Percentiles rank a stretch among this genome's conserved stretches.
These are phyloP conservation scores for Ophion obscuratus DNA, from an alignment of 2,888 invertebrate species.

Conservation along the genomic window DNA sequence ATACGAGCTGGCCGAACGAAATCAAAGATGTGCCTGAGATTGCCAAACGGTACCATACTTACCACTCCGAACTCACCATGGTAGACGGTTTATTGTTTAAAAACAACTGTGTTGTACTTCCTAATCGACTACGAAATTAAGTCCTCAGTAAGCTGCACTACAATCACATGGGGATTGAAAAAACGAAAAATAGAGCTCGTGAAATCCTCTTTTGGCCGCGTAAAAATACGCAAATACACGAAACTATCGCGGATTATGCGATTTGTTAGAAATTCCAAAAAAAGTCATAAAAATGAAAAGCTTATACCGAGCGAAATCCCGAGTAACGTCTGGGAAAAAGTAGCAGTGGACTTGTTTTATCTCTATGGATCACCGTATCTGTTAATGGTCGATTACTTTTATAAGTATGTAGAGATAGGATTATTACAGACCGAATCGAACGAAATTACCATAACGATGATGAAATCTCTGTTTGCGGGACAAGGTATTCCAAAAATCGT, in stretches of 20 bases:
- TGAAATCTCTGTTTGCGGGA: slow-evolving; percentile 56
- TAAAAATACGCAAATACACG: slow-evolving; percentile 49
- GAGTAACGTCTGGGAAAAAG: slow-evolving; percentile 42
- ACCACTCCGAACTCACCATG: slow-evolving; percentile 37
- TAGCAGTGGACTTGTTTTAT: slow-evolving; percentile 25
- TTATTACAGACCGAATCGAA: slow-evolving; percentile 15
- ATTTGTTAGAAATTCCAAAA: slow-evolving; percentile 38
- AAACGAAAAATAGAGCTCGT: slow-evolving; percentile 57
- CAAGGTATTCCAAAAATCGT: slow-evolving; percentile 42
- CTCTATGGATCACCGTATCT: slow-evolving; percentile 5
- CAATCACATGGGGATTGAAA: slow-evolving; percentile 60
- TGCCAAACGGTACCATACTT: slow-evolving; percentile 61
- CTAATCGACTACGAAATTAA: slow-evolving; percentile 38
- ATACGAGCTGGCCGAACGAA: slow-evolving; percentile 57
- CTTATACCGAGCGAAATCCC: slow-evolving; percentile 56
- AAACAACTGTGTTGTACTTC: slow-evolving; percentile 54
- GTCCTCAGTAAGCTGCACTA: slow-evolving; percentile 62
- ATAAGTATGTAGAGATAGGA: slow-evolving; percentile 32
- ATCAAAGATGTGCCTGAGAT: slow-evolving; percentile 60
- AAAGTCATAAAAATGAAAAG: slow-evolving; percentile 44
- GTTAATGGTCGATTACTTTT: slow-evolving; percentile 37
- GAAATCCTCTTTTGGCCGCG: slow-evolving; percentile 57
- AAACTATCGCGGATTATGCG: slow-evolving; percentile 34
- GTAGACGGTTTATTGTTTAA: slow-evolving; percentile 56
- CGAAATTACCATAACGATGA: slow-evolving; percentile 29